Evolutionary conservation across 23 tunicate species (phyloP).

Genomic region (Ascidia mentula): DNA sequence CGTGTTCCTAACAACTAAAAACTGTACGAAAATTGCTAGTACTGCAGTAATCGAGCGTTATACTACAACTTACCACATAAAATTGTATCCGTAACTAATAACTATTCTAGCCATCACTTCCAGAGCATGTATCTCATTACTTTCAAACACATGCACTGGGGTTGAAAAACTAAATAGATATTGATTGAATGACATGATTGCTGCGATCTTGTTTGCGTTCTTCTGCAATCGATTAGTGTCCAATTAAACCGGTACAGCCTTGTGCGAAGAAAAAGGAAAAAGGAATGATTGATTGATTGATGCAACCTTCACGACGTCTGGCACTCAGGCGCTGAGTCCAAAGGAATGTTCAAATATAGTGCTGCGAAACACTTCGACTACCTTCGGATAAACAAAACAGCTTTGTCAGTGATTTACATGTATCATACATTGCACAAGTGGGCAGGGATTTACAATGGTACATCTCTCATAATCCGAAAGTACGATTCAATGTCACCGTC

Average conservation of each 20-base stretch:
- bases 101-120: not conserved
- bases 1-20: not conserved
- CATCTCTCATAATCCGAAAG: too few relatives aligned
- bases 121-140: not conserved
- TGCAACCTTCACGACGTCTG: not conserved
- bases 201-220: constrained; percentile 13
- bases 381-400: too few relatives aligned
- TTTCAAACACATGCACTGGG: not conserved
- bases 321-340: too few relatives aligned
- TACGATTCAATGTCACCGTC: too few relatives aligned
- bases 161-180: constrained; percentile 2
- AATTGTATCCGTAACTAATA: not conserved
- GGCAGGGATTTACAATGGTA: too few relatives aligned
- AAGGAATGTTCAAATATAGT: too few relatives aligned
- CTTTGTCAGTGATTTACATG: too few relatives aligned
- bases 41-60: too few relatives aligned
- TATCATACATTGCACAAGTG: too few relatives aligned
- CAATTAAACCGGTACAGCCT: constrained; percentile 1
- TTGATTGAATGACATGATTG: not conserved
- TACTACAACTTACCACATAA: not conserved
- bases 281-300: not conserved
- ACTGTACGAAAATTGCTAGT: not conserved
- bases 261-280: not conserved
- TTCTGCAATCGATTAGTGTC: constrained; percentile 11
- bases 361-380: too few relatives aligned